Evolutionary conservation across 2,888 invertebrate genomes (phyloP).

Genomic region (Rotaria socialis): DNA sequence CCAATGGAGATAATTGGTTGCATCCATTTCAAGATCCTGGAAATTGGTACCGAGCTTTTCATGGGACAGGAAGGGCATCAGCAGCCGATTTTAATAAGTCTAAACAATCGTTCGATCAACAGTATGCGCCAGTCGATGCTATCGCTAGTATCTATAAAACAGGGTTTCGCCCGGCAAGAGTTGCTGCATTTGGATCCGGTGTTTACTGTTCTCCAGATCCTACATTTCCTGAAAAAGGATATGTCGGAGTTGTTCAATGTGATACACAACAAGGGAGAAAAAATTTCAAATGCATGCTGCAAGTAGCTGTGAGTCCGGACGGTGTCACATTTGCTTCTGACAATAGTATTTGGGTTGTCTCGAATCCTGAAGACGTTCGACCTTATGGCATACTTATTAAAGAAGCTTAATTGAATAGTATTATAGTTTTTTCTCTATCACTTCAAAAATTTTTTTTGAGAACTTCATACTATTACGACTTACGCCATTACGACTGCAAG

Average conservation of each 20-base stretch:
- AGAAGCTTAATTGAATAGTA: background rate
- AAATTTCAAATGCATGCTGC: background rate
- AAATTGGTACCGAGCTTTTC: constrained; percentile 25
- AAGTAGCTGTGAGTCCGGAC: constrained; percentile 15
- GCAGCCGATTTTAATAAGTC: background rate
- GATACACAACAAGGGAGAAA: background rate
- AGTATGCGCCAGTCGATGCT: background rate
- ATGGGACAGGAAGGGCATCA: background rate
- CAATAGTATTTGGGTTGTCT: background rate
- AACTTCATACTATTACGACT: too few species aligned
- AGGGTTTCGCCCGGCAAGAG: background rate
- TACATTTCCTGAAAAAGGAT: background rate
- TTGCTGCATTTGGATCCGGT: background rate
- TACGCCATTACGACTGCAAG: too few species aligned
- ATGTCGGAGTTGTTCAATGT: background rate
- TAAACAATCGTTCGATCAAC: background rate
- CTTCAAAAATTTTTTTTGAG: too few species aligned
- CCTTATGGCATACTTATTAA: background rate
- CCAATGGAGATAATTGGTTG: background rate
- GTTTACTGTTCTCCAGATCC: background rate
- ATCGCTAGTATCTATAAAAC: background rate
- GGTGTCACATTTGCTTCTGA: background rate
- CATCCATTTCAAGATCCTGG: background rate
- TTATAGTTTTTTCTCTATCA: background rate
- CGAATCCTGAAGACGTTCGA: background rate